A percentile compares a stretch with the other conserved stretches of the same genome.
These are phyloP conservation scores for Drosophila kambysellisi DNA, from an alignment of 2,888 invertebrate species.

Conservation along the genomic window DNA sequence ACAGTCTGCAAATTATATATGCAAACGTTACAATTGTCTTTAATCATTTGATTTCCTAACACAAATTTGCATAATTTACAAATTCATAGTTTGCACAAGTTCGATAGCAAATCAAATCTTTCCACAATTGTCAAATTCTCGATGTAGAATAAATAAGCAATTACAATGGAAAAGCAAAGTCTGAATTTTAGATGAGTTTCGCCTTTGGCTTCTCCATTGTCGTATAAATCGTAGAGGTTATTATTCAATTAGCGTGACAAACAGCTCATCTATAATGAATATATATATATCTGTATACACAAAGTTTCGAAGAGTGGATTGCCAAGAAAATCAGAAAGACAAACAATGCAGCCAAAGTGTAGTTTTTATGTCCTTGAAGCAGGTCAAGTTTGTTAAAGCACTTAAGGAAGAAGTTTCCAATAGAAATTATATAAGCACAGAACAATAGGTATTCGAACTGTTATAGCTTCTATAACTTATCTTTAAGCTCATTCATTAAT, in stretches of 20 bases:
- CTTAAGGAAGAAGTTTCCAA: not conserved
- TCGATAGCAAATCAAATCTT: slow-evolving; percentile 16
- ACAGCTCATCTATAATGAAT: slow-evolving; percentile 55
- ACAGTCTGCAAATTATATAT: not conserved
- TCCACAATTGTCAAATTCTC: slow-evolving; percentile 14
- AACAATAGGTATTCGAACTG: not conserved
- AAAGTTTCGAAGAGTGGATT: not conserved
- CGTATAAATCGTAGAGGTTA: slow-evolving; percentile 35
- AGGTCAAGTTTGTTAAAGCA: not conserved
- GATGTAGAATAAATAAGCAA: slow-evolving; percentile 9
- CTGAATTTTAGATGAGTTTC: slow-evolving; percentile 10
- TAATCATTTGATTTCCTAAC: not conserved
- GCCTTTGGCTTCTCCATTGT: not conserved
- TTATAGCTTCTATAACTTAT: not conserved
- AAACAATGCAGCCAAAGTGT: slow-evolving; percentile 12
- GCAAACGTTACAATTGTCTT: not conserved
- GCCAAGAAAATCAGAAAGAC: not conserved
- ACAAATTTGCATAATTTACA: not conserved
- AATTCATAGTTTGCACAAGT: not conserved
- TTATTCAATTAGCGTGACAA: slow-evolving; percentile 71
- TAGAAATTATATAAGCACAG: not conserved
- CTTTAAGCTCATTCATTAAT: not conserved
- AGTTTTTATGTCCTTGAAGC: not conserved
- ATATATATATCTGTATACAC: too few species aligned
- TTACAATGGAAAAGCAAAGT: slow-evolving; percentile 5